Conservation (phyloP, 1,140 invertebrate species). For the Eulimnadia texana region DNA sequence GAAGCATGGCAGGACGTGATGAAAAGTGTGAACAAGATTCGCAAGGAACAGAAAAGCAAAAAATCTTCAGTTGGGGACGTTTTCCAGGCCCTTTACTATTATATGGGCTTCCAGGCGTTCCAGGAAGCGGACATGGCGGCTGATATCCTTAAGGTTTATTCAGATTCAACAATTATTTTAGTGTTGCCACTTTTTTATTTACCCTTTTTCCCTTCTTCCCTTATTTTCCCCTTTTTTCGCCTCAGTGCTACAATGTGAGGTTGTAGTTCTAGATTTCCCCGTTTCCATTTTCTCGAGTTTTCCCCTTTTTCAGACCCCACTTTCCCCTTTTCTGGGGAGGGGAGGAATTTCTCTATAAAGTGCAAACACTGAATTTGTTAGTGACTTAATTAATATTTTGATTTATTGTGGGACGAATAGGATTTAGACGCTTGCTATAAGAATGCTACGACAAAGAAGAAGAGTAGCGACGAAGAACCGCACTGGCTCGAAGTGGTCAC, state of each 20-base stretch:
- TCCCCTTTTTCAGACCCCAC: too few species aligned
- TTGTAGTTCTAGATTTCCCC: not conserved
- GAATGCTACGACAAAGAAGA: constrained; percentile 34
- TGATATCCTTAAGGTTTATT: constrained; percentile 36
- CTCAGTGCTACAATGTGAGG: not conserved
- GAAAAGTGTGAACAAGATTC: constrained; percentile 29
- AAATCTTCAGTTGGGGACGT: constrained; percentile 35
- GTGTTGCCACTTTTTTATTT: too few species aligned
- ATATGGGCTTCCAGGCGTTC: constrained; percentile 55
- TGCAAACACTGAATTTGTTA: too few species aligned
- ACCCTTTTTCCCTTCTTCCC: too few species aligned
- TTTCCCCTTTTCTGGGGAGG: too few species aligned
- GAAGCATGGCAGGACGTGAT: constrained; percentile 28
- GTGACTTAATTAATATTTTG: constrained; percentile 21
- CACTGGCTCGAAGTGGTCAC: constrained; percentile 63
- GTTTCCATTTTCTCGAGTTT: not conserved
- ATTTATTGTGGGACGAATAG: too few species aligned
- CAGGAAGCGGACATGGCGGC: constrained; percentile 46
- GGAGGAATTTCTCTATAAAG: too few species aligned
- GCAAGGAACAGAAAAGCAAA: constrained; percentile 28
- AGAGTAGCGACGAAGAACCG: constrained; percentile 37
- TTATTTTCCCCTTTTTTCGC: too few species aligned
- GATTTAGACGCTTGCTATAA: constrained; percentile 50
- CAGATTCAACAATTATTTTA: not conserved
- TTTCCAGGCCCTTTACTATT: constrained; percentile 40